Percentiles rank a stretch among this genome's conserved stretches.
phyloP scores from a whole-genome alignment of 2,113 vertebrate species.

The Chaetops frenatus region DNA sequence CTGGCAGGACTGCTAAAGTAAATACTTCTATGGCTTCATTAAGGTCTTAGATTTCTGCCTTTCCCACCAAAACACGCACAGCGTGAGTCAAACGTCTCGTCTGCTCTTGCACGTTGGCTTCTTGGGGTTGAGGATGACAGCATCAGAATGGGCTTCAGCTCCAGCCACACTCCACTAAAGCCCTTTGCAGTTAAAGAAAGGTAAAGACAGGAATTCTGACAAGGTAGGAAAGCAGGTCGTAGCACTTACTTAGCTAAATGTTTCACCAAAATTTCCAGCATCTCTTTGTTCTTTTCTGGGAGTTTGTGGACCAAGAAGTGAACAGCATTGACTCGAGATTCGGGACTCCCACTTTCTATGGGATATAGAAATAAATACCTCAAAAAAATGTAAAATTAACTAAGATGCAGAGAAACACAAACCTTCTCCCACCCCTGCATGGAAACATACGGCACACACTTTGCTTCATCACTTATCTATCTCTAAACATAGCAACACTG shows the following conservation, averaged over 20 bases:
- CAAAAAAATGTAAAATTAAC: not conserved
- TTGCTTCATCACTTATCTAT: not conserved
- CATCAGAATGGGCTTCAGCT: not conserved
- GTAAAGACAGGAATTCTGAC: not conserved
- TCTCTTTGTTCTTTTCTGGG: slow-evolving; percentile 91
- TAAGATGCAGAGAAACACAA: not conserved
- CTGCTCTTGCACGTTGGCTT: slow-evolving; percentile 37
- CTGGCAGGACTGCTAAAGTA: slow-evolving; percentile 60
- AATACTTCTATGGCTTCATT: slow-evolving; percentile 61
- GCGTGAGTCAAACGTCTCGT: slow-evolving; percentile 11
- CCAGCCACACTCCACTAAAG: not conserved
- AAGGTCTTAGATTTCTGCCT: slow-evolving; percentile 54
- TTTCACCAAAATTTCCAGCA: slow-evolving; percentile 92
- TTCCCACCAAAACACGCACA: slow-evolving; percentile 58
- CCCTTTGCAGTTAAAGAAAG: not conserved
- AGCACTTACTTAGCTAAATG: slow-evolving; percentile 92
- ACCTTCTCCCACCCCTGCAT: not conserved
- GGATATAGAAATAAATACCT: not conserved
- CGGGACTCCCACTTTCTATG: slow-evolving; percentile 88
- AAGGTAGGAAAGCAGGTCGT: not conserved
- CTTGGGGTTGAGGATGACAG: not conserved
- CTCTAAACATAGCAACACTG: not conserved
- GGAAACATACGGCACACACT: not conserved
- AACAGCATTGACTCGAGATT: slow-evolving; percentile 87
- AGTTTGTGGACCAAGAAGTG: slow-evolving; percentile 95